phyloP scores from a whole-genome alignment of 2,113 vertebrate species.

The Hassar affinis region DNA sequence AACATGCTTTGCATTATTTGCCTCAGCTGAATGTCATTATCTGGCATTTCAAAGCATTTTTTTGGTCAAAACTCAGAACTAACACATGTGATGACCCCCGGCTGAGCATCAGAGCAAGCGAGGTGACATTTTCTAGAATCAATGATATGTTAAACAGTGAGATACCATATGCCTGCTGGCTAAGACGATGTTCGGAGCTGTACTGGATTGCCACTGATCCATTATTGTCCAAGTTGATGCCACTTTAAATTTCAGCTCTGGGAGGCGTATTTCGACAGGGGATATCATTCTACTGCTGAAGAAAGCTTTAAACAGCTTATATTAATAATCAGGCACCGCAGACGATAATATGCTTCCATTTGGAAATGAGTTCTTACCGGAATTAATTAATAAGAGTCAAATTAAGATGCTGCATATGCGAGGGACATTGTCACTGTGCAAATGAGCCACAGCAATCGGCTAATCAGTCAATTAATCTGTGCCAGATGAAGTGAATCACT shows the following conservation, averaged over 20 bases:
- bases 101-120: background rate
- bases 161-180: conserved; percentile 25
- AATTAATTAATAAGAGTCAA: conserved; percentile 63
- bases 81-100: background rate
- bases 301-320: conserved; percentile 50
- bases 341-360: conserved; percentile 54
- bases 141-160: conserved; percentile 53
- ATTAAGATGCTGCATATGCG: conserved; percentile 60
- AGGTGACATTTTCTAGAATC: conserved; percentile 44
- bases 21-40: too few species aligned
- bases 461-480: conserved; percentile 76
- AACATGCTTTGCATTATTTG: too few species aligned
- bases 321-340: conserved; percentile 55
- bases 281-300: conserved; percentile 44
- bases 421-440: conserved; percentile 57
- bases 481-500: conserved; percentile 69
- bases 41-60: background rate
- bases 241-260: conserved; percentile 43
- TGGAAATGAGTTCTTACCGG: conserved; percentile 58
- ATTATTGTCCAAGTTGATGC: conserved; percentile 58
- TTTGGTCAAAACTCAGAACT: background rate
- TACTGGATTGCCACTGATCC: conserved; percentile 56
- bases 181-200: conserved; percentile 48
- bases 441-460: conserved; percentile 65
- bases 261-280: conserved; percentile 39